Evolutionary conservation across 2,888 invertebrate genomes (phyloP).

Genomic region (Epirrita christyi): DNA sequence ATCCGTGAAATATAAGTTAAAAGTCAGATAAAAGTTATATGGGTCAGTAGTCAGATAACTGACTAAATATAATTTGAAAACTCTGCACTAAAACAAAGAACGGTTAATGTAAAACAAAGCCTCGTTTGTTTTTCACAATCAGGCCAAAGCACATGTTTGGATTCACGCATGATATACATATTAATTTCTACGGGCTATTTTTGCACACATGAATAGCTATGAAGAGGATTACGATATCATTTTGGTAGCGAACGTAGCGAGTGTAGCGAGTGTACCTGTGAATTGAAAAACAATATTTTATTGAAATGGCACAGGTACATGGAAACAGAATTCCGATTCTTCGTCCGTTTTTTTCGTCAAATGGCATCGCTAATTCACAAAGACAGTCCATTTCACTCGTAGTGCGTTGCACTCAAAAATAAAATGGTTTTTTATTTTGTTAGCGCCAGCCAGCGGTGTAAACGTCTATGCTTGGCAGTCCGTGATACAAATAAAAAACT

Average conservation of each 20-base stretch:
- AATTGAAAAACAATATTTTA: constrained; percentile 31
- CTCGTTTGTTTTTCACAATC: constrained; percentile 20
- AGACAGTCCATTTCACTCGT: constrained; percentile 9
- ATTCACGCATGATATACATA: constrained; percentile 18
- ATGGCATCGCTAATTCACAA: constrained; percentile 23
- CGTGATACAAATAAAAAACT: no score
- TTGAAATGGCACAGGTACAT: constrained; percentile 25
- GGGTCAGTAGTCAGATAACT: no score
- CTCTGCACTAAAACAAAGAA: no score
- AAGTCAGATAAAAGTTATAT: no score
- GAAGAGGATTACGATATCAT: constrained; percentile 30
- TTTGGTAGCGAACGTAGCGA: constrained; percentile 14
- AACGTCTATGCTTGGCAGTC: no score
- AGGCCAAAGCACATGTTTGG: constrained; percentile 27
- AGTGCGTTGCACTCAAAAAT: constrained; percentile 7
- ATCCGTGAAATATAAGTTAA: no score
- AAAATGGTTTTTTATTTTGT: constrained; percentile 3
- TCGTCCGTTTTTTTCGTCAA: constrained; percentile 19
- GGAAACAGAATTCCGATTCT: constrained; percentile 21
- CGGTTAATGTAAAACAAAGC: no score
- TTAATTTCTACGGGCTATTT: constrained; percentile 31
- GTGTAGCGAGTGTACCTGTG: constrained; percentile 8
- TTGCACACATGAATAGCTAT: constrained; percentile 23
- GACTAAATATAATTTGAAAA: no score
- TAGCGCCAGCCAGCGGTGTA: no score